Conservation (phyloP, 2,888 invertebrate genomes). For the Eucera pruinosa region DNA sequence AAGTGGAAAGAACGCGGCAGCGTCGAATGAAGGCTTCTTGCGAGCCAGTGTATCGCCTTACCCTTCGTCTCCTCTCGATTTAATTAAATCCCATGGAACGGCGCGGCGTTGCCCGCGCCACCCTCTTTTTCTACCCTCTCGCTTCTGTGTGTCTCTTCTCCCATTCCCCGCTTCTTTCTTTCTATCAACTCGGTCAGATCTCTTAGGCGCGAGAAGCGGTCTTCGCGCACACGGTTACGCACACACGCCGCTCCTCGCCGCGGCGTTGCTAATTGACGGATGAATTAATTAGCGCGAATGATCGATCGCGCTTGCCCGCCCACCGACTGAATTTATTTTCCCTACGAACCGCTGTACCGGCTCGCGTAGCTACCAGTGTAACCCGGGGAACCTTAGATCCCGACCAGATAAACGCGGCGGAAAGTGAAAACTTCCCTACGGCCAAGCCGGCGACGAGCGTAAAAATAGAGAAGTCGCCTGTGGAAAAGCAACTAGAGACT, state of each 20-base stretch:
- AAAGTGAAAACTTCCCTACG: too few species aligned
- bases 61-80: conserved; percentile 70
- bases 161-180: conserved; percentile 12
- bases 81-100: conserved; percentile 82
- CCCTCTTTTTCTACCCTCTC: conserved; percentile 3
- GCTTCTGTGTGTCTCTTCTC: conserved; percentile 14
- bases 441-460: too few species aligned
- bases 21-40: conserved; percentile 76
- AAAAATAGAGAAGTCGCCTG: too few species aligned
- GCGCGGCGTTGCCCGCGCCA: conserved; percentile 62
- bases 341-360: conserved; percentile 23
- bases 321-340: conserved; percentile 62
- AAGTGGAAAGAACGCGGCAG: conserved; percentile 69
- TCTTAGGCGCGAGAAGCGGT: conserved; percentile 60
- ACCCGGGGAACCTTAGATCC: not conserved
- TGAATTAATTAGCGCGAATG: conserved; percentile 81
- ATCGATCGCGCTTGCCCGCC: conserved; percentile 74
- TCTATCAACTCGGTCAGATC: conserved; percentile 39
- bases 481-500: too few species aligned
- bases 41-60: conserved; percentile 74
- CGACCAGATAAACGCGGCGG: not conserved
- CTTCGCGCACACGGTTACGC: conserved; percentile 31
- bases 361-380: not conserved
- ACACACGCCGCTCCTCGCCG: conserved; percentile 16
- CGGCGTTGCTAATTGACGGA: conserved; percentile 80